A percentile compares a stretch with the other conserved stretches of the same genome.
Conservation (phyloP, 1,140 invertebrate genomes). For the Maconellicoccus hirsutus region DNA sequence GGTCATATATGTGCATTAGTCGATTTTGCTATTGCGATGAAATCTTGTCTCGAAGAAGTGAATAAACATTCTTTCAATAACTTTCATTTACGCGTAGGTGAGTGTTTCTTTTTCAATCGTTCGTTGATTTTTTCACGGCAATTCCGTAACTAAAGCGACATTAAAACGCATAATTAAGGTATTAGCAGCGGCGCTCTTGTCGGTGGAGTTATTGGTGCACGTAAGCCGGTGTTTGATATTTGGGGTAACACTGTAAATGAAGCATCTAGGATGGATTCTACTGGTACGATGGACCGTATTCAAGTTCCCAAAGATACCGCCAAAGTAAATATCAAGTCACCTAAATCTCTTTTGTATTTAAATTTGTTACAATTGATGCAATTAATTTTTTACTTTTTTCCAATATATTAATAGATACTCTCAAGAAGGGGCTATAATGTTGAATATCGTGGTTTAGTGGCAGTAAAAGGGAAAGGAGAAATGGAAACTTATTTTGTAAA, state of each 20-base stretch:
- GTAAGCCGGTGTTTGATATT: slow-evolving; percentile 96
- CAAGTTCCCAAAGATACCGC: slow-evolving; percentile 78
- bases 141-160: background rate
- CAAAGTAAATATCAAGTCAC: slow-evolving; percentile 41
- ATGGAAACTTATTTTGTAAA: slow-evolving; percentile 90
- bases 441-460: slow-evolving; percentile 64
- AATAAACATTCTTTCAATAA: slow-evolving; percentile 97
- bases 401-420: slow-evolving; percentile 43
- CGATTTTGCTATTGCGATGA: slow-evolving; percentile 89
- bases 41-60: slow-evolving; percentile 75
- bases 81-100: slow-evolving; percentile 83
- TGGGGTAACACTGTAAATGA: slow-evolving; percentile 97
- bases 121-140: slow-evolving; percentile 16
- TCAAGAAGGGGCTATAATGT: slow-evolving; percentile 56
- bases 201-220: slow-evolving; percentile 91
- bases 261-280: slow-evolving; percentile 86
- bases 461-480: slow-evolving; percentile 87
- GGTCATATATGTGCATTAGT: slow-evolving; percentile 75
- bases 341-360: slow-evolving; percentile 21
- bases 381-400: background rate
- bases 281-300: slow-evolving; percentile 72
- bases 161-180: slow-evolving; percentile 38
- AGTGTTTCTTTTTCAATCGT: background rate
- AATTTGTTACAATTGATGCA: no score
- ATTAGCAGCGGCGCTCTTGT: slow-evolving; percentile 89